phyloP scores from a whole-genome alignment of 2,888 invertebrate species.

The Bimastos eiseni region DNA sequence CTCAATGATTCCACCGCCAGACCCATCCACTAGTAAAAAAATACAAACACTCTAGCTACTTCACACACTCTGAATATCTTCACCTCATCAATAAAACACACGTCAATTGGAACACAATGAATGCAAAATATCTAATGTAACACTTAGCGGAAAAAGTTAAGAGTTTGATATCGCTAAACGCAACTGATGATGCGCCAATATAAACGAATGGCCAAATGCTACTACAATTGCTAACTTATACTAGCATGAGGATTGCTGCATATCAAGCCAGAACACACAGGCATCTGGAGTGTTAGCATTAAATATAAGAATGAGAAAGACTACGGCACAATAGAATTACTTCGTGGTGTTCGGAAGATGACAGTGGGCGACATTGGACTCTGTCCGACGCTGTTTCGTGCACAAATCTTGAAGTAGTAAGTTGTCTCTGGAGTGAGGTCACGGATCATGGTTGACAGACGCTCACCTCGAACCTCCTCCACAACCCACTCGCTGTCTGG shows the following conservation, averaged over 20 bases:
- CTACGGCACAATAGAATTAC: conserved; percentile 42
- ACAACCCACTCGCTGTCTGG: conserved; percentile 84
- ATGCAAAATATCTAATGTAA: not conserved
- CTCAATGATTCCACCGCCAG: conserved; percentile 48
- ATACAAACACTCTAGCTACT: not conserved
- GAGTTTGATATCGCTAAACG: not conserved
- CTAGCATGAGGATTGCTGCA: not conserved
- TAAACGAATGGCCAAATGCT: not conserved
- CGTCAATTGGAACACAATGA: not conserved
- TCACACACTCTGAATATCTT: not conserved
- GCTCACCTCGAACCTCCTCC: conserved; percentile 78
- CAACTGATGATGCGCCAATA: not conserved
- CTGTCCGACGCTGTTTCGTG: conserved; percentile 82
- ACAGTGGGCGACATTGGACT: conserved; percentile 83
- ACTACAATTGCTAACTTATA: not conserved
- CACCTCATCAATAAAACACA: not conserved
- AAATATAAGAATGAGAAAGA: not conserved
- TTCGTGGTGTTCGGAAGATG: conserved; percentile 58
- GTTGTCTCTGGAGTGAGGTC: conserved; percentile 81
- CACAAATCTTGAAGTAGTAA: conserved; percentile 92
- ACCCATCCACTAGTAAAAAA: conserved; percentile 46
- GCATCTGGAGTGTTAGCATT: not conserved
- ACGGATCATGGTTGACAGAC: conserved; percentile 77
- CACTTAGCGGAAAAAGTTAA: not conserved
- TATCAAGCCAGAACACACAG: not conserved